Percentiles rank a stretch among this genome's conserved stretches.
Conservation (phyloP, 2,888 invertebrate species). For the Gerris lacustris region DNA sequence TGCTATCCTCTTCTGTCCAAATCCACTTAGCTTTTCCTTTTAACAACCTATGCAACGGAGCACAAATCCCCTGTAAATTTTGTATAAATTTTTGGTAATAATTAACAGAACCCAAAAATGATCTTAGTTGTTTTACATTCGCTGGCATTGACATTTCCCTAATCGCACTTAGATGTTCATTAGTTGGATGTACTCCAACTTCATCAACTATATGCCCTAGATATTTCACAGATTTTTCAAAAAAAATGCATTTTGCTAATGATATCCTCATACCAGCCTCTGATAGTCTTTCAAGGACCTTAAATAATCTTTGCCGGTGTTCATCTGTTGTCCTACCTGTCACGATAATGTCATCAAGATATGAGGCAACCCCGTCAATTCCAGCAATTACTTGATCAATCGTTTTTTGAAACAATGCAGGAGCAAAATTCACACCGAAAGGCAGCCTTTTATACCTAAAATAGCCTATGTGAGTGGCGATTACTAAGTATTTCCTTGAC, state of each 20-base stretch:
- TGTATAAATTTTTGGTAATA: slow-evolving; percentile 10
- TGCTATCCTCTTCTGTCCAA: slow-evolving; percentile 7
- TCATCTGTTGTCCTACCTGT: slow-evolving; percentile 3
- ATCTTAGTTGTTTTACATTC: neutral
- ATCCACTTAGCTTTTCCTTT: slow-evolving; percentile 6
- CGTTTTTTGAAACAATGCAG: slow-evolving; percentile 8
- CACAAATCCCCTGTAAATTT: slow-evolving; percentile 5
- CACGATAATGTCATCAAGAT: slow-evolving; percentile 12
- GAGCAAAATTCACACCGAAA: neutral
- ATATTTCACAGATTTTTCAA: too few relatives aligned
- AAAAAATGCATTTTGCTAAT: too few relatives aligned
- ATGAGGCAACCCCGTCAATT: neutral
- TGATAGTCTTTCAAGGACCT: neutral
- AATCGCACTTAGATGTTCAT: too few relatives aligned
- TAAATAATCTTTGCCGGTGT: slow-evolving; percentile 11
- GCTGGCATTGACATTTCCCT: neutral
- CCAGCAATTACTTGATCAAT: slow-evolving; percentile 9
- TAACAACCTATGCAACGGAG: slow-evolving; percentile 7
- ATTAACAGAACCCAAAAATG: slow-evolving; percentile 2
- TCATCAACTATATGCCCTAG: too few relatives aligned
- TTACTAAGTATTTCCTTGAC: neutral
- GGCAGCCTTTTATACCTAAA: slow-evolving; percentile 9
- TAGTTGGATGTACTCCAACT: too few relatives aligned
- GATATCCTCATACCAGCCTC: neutral
- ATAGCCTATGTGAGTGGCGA: slow-evolving; percentile 10